A percentile compares a stretch with the other conserved stretches of the same genome.
phyloP scores from a whole-genome alignment of 2,888 invertebrate species.

The Plemyria rubiginata region DNA sequence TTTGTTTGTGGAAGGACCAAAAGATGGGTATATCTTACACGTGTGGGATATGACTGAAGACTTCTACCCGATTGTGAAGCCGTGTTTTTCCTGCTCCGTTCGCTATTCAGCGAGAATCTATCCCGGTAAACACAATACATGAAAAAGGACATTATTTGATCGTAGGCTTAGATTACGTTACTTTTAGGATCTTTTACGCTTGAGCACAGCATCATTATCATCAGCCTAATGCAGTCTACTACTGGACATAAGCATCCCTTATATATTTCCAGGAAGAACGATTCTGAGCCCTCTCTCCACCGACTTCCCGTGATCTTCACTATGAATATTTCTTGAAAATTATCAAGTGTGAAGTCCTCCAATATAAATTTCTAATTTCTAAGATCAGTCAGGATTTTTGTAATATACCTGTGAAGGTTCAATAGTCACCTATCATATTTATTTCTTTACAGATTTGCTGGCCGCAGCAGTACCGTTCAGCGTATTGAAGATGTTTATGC shows the following conservation, averaged over 20 bases:
- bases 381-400: background rate
- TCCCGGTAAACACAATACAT: constrained; percentile 54
- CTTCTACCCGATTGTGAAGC: constrained; percentile 57
- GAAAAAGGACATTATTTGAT: no score
- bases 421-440: background rate
- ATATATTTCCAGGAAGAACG: no score
- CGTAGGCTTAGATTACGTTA: no score
- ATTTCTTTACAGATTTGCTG: constrained; percentile 53
- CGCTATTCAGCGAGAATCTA: constrained; percentile 64
- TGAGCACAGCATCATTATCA: no score
- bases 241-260: no score
- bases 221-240: no score
- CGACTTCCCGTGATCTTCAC: no score
- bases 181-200: no score
- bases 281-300: no score
- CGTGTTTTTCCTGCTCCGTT: constrained; percentile 63
- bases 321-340: no score
- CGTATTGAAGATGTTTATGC: constrained; percentile 68
- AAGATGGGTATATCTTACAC: constrained; percentile 61
- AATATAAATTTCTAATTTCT: background rate
- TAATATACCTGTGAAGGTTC: no score
- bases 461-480: constrained; percentile 59
- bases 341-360: no score
- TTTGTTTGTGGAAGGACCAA: constrained; percentile 69
- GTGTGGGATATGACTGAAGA: constrained; percentile 68